A percentile compares a stretch with the other conserved stretches of the same genome.
phyloP scores from a whole-genome alignment of 2,888 invertebrate genomes.

The Aquatica leii region DNA sequence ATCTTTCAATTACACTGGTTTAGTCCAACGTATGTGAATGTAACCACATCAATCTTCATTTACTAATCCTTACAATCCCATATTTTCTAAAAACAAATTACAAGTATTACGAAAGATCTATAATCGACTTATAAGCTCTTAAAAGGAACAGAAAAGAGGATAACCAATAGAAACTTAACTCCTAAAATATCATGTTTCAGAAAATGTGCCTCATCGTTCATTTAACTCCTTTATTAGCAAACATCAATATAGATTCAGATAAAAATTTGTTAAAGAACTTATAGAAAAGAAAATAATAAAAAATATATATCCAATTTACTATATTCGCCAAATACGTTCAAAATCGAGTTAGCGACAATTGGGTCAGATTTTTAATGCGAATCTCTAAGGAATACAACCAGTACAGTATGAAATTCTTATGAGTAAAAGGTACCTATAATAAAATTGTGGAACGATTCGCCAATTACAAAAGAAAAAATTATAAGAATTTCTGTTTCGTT shows the following conservation, averaged over 20 bases:
- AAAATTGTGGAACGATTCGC: background rate
- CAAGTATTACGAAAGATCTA: conserved; percentile 11
- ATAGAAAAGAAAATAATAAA: conserved; percentile 3
- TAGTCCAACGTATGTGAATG: background rate
- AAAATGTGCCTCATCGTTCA: conserved; percentile 11
- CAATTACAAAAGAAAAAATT: background rate
- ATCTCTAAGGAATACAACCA: conserved; percentile 17
- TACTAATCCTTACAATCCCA: conserved; percentile 12
- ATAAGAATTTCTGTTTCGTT: background rate
- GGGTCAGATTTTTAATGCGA: conserved; percentile 28
- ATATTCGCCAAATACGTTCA: background rate
- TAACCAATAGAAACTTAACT: conserved; percentile 2
- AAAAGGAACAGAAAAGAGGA: background rate
- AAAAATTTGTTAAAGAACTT: too few species aligned
- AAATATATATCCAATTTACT: conserved; percentile 14
- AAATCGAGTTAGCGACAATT: conserved; percentile 26
- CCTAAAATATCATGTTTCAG: conserved; percentile 2
- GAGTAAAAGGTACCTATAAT: background rate
- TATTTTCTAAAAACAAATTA: conserved; percentile 13
- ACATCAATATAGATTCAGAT: too few species aligned
- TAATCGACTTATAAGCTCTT: conserved; percentile 9
- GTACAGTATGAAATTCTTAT: conserved; percentile 15
- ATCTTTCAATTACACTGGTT: too few species aligned
- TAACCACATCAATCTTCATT: conserved; percentile 9
- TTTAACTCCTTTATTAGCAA: background rate